A percentile compares a stretch with the other conserved stretches of the same genome.
These are phyloP conservation scores for Synanthedon andrenaeformis DNA, from an alignment of 2,888 invertebrate species.

Conservation along the genomic window DNA sequence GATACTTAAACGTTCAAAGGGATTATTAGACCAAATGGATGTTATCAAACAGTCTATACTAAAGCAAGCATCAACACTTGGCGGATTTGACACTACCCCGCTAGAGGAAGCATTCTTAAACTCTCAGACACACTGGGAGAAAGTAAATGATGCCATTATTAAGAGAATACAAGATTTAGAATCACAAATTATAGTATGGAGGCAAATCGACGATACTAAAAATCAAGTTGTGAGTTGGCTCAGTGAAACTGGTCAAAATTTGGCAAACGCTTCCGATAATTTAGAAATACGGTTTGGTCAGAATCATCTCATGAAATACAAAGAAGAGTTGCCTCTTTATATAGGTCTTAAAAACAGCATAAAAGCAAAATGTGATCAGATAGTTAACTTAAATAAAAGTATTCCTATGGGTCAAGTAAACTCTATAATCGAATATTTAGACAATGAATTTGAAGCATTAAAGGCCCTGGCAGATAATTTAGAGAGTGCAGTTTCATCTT, in stretches of 20 bases:
- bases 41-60: slow-evolving; percentile 78
- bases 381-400: slow-evolving; percentile 80
- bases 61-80: slow-evolving; percentile 77
- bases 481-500: slow-evolving; percentile 77
- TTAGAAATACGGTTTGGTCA: slow-evolving; percentile 86
- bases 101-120: slow-evolving; percentile 72
- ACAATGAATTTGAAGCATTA: slow-evolving; percentile 82
- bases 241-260: slow-evolving; percentile 80
- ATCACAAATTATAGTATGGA: slow-evolving; percentile 92
- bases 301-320: slow-evolving; percentile 83
- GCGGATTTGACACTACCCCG: slow-evolving; percentile 73
- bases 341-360: slow-evolving; percentile 82
- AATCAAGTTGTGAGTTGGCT: slow-evolving; percentile 88
- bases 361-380: slow-evolving; percentile 81
- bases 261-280: slow-evolving; percentile 81
- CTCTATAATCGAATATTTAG: slow-evolving; percentile 75
- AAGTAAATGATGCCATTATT: slow-evolving; percentile 76
- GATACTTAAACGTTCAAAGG: slow-evolving; percentile 79
- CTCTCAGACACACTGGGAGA: slow-evolving; percentile 77
- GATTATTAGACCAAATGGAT: slow-evolving; percentile 81
- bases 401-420: slow-evolving; percentile 77
- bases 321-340: slow-evolving; percentile 85
- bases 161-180: slow-evolving; percentile 85
- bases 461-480: slow-evolving; percentile 79
- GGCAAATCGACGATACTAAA: slow-evolving; percentile 89